These are phyloP conservation scores for Thaumetopoea pityocampa DNA, from an alignment of 1,140 invertebrate genomes.

Conservation along the genomic window DNA sequence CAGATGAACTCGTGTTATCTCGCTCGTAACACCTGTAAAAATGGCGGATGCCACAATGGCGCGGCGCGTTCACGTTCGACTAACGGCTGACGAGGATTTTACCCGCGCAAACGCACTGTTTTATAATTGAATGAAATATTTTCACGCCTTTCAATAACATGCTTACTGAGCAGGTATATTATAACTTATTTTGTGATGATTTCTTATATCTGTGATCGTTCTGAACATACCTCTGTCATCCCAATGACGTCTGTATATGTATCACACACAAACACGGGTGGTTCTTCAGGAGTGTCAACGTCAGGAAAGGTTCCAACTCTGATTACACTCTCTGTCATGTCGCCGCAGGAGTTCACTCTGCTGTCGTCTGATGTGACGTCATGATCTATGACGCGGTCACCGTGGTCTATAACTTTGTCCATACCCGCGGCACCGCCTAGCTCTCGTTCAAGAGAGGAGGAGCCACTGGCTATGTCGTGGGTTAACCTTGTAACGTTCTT, in stretches of 20 bases:
- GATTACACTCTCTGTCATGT: conserved; percentile 3
- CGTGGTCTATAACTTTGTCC: conserved; percentile 9
- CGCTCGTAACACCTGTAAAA: too few relatives aligned
- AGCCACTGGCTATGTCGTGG: conserved; percentile 43
- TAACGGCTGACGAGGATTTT: too few relatives aligned
- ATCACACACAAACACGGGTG: conserved; percentile 44
- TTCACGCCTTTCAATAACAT: too few relatives aligned
- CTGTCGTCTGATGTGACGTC: neutral
- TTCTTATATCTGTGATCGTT: too few relatives aligned
- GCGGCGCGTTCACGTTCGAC: too few relatives aligned
- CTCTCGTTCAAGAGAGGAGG: conserved; percentile 56
- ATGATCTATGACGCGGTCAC: neutral
- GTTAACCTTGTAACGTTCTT: conserved; percentile 23
- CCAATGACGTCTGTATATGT: conserved; percentile 42
- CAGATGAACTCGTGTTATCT: too few relatives aligned
- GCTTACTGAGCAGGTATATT: too few relatives aligned
- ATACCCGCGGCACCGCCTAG: conserved; percentile 24
- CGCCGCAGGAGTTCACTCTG: neutral
- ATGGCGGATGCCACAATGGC: too few relatives aligned
- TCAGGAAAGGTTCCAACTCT: conserved; percentile 4
- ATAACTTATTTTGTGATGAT: too few relatives aligned
- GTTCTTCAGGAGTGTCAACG: conserved; percentile 38
- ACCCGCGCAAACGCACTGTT: too few relatives aligned
- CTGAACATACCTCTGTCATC: conserved; percentile 44
- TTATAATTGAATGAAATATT: too few relatives aligned